Percentiles rank a stretch among this genome's conserved stretches.
Conservation (phyloP, 2,113 vertebrate genomes). For the Phaethornis superciliosus region DNA sequence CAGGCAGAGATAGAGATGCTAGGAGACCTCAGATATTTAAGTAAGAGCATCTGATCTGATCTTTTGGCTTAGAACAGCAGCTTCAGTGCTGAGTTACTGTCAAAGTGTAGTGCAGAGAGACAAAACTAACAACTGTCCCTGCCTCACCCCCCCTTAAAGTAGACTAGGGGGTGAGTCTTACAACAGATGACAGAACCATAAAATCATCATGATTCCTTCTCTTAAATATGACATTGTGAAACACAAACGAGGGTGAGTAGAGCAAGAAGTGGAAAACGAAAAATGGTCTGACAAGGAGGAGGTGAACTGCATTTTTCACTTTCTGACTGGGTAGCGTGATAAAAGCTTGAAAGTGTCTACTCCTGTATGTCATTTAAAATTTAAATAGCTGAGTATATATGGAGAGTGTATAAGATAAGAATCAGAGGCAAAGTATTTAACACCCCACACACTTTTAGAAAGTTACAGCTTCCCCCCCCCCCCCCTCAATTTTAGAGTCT, state of each 20-base stretch:
- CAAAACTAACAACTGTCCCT: neutral
- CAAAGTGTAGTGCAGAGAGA: neutral
- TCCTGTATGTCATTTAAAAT: neutral
- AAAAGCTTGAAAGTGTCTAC: neutral
- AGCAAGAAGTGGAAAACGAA: neutral
- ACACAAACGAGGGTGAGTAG: neutral
- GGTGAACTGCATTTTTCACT: neutral
- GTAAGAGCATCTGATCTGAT: neutral
- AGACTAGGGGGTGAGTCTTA: neutral
- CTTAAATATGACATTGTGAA: neutral
- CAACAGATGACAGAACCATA: neutral
- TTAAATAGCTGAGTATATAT: neutral
- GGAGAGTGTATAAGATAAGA: neutral
- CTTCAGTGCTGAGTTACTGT: neutral
- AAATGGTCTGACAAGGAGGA: neutral
- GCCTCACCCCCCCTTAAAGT: neutral
- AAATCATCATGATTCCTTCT: neutral
- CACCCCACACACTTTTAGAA: neutral
- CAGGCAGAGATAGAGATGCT: neutral
- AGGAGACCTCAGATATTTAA: neutral
- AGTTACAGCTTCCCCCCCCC: neutral
- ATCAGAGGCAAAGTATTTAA: conserved; percentile 14
- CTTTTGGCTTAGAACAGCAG: neutral
- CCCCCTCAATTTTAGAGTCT: neutral
- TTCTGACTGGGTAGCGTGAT: neutral